These are phyloP conservation scores for Macrotus californicus DNA, from an alignment of 2,113 vertebrate species.

Conservation along the genomic window DNA sequence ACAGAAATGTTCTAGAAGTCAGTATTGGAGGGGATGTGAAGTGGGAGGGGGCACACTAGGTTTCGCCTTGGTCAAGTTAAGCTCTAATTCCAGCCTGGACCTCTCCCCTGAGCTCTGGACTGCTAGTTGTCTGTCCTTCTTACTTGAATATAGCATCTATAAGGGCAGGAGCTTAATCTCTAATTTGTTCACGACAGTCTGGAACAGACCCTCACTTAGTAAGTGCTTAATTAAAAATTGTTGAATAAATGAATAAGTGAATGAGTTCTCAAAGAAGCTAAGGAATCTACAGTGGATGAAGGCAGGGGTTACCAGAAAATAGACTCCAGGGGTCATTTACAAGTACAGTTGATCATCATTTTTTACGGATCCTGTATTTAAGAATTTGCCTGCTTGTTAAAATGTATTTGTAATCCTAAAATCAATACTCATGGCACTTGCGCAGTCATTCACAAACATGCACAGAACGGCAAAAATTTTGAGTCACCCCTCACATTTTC, in stretches of 20 bases:
- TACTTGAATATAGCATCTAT: neutral
- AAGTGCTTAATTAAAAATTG: constrained; percentile 24
- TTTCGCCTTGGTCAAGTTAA: neutral
- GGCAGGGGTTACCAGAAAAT: neutral
- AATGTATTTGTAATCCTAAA: constrained; percentile 19
- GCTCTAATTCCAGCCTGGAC: neutral
- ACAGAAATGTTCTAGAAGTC: constrained; percentile 26
- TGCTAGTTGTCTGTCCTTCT: neutral
- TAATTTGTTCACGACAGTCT: neutral
- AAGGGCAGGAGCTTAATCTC: neutral
- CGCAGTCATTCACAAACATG: neutral
- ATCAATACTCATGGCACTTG: neutral
- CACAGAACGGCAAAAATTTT: neutral
- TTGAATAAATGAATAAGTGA: neutral
- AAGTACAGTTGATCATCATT: neutral
- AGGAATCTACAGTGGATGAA: neutral
- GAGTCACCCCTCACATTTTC: neutral
- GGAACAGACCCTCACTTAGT: constrained; percentile 17
- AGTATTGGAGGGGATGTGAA: neutral
- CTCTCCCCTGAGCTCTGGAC: neutral
- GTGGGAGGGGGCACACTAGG: neutral
- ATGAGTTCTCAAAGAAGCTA: neutral
- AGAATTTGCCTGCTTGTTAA: neutral
- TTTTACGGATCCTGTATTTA: neutral
- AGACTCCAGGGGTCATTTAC: neutral